Evolutionary conservation across 2,888 invertebrate species (phyloP).

Genomic region (Euproctis similis): DNA sequence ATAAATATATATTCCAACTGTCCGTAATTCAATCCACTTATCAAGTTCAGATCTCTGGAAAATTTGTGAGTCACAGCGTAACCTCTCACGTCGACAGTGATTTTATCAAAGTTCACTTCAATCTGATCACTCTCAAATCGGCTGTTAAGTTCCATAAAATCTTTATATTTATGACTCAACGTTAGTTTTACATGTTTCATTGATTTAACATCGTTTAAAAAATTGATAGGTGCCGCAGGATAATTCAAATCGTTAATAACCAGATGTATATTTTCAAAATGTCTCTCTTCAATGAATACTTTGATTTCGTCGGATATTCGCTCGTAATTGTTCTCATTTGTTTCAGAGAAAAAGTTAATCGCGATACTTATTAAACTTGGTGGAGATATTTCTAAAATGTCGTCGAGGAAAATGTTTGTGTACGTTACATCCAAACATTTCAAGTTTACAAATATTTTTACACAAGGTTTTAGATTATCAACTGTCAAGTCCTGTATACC

Average conservation of each 20-base stretch:
- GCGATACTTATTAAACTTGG: conserved; percentile 25
- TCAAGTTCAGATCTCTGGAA: conserved; percentile 23
- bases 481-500: conserved; percentile 30
- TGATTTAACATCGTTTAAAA: conserved; percentile 23
- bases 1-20: conserved; percentile 36
- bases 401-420: conserved; percentile 31
- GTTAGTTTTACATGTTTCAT: conserved; percentile 30
- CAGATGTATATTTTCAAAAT: conserved; percentile 30
- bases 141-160: conserved; percentile 14
- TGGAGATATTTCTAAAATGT: conserved; percentile 29
- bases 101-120: conserved; percentile 17
- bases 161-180: conserved; percentile 31
- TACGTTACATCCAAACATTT: conserved; percentile 34
- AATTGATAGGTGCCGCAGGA: conserved; percentile 26
- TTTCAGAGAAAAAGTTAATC: conserved; percentile 32
- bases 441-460: conserved; percentile 22
- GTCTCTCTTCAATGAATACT: conserved; percentile 23
- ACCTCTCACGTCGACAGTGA: conserved; percentile 28
- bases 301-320: conserved; percentile 17
- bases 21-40: conserved; percentile 28
- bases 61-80: conserved; percentile 30
- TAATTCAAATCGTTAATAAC: conserved; percentile 30
- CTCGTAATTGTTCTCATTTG: conserved; percentile 18
- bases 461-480: conserved; percentile 19
- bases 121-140: conserved; percentile 5